These are phyloP conservation scores for Phalera bucephala DNA, from an alignment of 2,888 invertebrate species.

Conservation along the genomic window DNA sequence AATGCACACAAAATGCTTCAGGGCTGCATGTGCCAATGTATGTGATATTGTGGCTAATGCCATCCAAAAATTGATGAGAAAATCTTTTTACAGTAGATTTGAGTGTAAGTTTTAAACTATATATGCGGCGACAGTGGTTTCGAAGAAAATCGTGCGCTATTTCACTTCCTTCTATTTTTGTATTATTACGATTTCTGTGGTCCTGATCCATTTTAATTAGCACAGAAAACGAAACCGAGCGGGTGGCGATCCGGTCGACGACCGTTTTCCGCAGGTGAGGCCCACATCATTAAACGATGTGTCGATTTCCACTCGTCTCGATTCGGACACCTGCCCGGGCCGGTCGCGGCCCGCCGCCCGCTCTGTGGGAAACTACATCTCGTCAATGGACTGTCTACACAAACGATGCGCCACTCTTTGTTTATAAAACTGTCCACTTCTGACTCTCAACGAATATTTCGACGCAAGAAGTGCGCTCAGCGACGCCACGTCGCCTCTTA, in stretches of 20 bases:
- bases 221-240: conserved; percentile 59
- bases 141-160: no score
- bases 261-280: conserved; percentile 53
- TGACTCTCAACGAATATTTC: conserved; percentile 58
- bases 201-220: conserved; percentile 52
- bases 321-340: conserved; percentile 62
- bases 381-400: conserved; percentile 70
- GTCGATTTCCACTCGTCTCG: conserved; percentile 55
- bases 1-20: no score
- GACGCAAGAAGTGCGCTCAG: conserved; percentile 50
- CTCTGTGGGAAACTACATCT: conserved; percentile 70
- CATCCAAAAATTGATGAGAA: no score
- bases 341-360: conserved; percentile 39
- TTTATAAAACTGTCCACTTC: conserved; percentile 81
- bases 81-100: no score
- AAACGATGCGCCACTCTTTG: conserved; percentile 62
- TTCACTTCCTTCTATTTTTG: no score
- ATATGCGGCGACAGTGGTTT: no score
- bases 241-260: conserved; percentile 37
- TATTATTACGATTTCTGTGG: no score
- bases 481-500: conserved; percentile 42
- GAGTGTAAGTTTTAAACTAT: no score
- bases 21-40: no score
- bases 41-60: no score
- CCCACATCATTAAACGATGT: conserved; percentile 50